phyloP scores from a whole-genome alignment of 2,113 vertebrate genomes.

The Rhinoptilus africanus region DNA sequence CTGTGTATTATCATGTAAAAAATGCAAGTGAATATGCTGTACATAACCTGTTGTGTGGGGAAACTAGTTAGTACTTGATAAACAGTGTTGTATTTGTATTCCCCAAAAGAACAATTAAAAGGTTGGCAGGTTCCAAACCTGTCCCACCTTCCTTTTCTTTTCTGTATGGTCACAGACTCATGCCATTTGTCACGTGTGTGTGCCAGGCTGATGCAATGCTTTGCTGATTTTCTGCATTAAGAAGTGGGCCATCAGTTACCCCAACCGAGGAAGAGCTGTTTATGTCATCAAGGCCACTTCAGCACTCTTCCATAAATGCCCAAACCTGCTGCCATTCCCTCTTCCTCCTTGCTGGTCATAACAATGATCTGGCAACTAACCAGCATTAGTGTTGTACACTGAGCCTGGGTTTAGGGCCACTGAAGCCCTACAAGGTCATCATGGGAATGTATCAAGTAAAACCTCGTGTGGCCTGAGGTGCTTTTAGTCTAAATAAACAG shows the following conservation, averaged over 20 bases:
- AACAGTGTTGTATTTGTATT: neutral
- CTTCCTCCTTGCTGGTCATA: neutral
- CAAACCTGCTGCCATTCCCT: neutral
- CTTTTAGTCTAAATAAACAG: neutral
- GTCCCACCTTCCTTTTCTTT: neutral
- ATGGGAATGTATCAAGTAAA: neutral
- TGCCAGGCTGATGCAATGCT: neutral
- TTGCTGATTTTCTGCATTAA: conserved; percentile 10
- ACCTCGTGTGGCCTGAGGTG: neutral
- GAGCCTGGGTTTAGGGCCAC: neutral
- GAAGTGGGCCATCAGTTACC: neutral
- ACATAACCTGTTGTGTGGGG: neutral
- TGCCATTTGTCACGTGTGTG: neutral
- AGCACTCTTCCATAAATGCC: neutral
- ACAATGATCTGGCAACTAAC: neutral
- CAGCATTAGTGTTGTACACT: neutral
- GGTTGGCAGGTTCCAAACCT: neutral
- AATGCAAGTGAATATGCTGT: neutral
- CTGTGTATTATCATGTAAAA: conserved; percentile 10
- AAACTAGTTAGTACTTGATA: neutral
- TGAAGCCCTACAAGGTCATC: neutral
- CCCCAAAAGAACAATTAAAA: neutral
- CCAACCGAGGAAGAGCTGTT: neutral
- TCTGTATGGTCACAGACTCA: neutral
- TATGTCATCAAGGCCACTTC: neutral